Conservation (phyloP, 2,797 vertebrate genomes). For the Acridotheres tristis region DNA sequence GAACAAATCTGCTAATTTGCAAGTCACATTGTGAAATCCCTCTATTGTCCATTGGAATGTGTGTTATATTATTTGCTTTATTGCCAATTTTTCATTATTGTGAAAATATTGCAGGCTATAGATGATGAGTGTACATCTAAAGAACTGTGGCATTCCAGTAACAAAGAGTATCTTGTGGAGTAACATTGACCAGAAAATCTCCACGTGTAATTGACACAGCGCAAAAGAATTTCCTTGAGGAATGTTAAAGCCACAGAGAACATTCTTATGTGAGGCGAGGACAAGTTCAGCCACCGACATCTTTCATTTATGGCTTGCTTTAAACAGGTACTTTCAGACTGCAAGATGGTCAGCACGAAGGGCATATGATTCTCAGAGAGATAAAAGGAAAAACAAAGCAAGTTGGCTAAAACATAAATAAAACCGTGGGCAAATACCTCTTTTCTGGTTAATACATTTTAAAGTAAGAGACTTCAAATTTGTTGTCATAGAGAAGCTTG, state of each 20-base stretch:
- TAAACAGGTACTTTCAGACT: background rate
- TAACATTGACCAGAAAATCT: background rate
- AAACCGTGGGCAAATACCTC: background rate
- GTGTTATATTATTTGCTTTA: background rate
- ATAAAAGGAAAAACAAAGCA: background rate
- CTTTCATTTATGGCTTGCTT: background rate
- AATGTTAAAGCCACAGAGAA: conserved; percentile 6
- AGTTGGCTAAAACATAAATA: background rate
- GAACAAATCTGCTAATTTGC: background rate
- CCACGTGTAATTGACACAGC: background rate
- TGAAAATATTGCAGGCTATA: background rate
- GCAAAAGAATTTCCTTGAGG: conserved; percentile 14
- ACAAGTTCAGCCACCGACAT: background rate
- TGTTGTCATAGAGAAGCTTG: background rate
- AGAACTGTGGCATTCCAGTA: background rate
- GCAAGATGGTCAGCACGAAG: background rate
- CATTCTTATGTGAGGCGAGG: background rate
- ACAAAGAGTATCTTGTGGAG: background rate
- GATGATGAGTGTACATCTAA: background rate
- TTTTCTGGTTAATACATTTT: background rate
- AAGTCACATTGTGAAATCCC: background rate
- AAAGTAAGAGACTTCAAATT: background rate
- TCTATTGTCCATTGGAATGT: background rate
- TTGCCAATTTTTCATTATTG: background rate
- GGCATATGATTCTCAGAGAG: background rate